These are phyloP conservation scores for Chironomus striatipennis DNA, from an alignment of 1,140 invertebrate species.

Conservation along the genomic window DNA sequence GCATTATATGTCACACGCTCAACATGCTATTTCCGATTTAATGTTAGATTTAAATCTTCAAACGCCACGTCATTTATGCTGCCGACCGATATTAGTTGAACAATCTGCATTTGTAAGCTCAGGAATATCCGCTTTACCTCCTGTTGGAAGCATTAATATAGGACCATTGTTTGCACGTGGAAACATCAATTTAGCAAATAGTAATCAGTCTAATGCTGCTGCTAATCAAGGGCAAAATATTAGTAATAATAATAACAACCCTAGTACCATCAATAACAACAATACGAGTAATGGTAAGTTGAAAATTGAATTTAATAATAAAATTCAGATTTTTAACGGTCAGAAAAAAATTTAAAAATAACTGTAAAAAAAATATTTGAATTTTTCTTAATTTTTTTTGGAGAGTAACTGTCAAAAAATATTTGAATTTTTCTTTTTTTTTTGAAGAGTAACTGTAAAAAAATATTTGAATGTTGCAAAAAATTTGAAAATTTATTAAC, in stretches of 20 bases:
- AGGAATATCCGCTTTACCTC: neutral
- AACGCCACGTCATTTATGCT: constrained; percentile 60
- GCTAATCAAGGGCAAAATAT: neutral
- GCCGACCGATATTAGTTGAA: constrained; percentile 63
- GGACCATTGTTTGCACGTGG: neutral
- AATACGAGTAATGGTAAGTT: constrained; percentile 5
- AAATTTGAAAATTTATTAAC: neutral
- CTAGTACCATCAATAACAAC: neutral
- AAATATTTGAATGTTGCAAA: too few species aligned
- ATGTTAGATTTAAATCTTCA: constrained; percentile 59
- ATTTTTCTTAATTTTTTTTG: too few species aligned
- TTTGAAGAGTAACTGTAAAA: too few species aligned
- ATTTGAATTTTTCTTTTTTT: too few species aligned
- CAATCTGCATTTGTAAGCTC: constrained; percentile 46
- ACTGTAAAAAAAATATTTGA: too few species aligned
- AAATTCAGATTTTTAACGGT: too few species aligned
- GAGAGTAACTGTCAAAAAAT: too few species aligned
- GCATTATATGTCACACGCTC: constrained; percentile 77
- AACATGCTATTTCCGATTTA: constrained; percentile 80
- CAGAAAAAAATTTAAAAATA: too few species aligned
- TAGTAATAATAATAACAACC: constrained; percentile 9
- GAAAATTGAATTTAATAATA: too few species aligned
- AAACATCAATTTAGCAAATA: neutral
- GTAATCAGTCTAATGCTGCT: neutral
- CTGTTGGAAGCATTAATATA: constrained; percentile 16